Evolutionary conservation across 2,113 vertebrate genomes (phyloP).

Genomic region (Macrotis lagotis): DNA sequence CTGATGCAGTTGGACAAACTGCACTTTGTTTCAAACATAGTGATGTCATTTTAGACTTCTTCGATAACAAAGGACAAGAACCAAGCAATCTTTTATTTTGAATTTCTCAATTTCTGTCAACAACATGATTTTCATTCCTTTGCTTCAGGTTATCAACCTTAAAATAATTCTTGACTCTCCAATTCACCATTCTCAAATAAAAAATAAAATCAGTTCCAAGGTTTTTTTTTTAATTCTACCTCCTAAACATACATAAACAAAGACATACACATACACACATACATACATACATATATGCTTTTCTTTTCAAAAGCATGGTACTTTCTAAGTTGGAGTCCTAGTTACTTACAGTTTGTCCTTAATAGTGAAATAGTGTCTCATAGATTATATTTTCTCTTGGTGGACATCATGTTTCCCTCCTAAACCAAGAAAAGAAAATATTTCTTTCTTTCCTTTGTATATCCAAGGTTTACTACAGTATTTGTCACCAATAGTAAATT

Average conservation of each 20-base stretch:
- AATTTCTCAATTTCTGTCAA: not conserved
- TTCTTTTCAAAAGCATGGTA: not conserved
- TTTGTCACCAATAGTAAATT: not conserved
- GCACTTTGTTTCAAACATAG: too few relatives aligned
- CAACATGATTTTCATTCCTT: not conserved
- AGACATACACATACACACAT: too few relatives aligned
- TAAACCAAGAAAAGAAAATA: not conserved
- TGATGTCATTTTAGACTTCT: too few relatives aligned
- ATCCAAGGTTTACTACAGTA: not conserved
- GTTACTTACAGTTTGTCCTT: not conserved
- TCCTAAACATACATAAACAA: not conserved
- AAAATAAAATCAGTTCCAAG: not conserved
- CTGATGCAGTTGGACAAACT: too few relatives aligned
- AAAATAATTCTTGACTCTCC: not conserved
- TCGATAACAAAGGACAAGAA: too few relatives aligned
- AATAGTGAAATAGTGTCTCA: not conserved
- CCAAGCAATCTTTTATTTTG: too few relatives aligned
- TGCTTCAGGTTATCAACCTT: not conserved
- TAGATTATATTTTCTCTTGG: not conserved
- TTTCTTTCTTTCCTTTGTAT: not conserved
- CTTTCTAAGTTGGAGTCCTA: not conserved
- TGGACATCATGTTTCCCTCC: not conserved
- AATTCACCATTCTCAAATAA: not conserved
- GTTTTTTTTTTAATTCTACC: not conserved
- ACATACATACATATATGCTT: not conserved